Conservation (phyloP, 2,888 invertebrate species). For the Syrista parreyssii region DNA sequence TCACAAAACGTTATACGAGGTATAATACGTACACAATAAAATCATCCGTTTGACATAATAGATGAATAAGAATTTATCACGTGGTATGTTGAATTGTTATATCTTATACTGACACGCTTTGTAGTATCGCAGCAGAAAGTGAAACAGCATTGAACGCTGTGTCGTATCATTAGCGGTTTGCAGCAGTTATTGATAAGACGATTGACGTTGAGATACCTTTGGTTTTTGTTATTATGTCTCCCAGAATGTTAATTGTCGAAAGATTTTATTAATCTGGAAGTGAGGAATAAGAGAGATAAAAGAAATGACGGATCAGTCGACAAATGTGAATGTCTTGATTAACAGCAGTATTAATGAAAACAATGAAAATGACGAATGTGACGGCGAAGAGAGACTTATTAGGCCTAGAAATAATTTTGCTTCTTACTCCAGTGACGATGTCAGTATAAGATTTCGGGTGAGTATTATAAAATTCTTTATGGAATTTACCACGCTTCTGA, state of each 20-base stretch:
- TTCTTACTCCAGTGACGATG: conserved; percentile 51
- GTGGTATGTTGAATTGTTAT: neutral
- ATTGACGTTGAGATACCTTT: conserved; percentile 7
- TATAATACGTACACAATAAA: too few species aligned
- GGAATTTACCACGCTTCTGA: neutral
- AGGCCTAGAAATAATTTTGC: conserved; percentile 58
- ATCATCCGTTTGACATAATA: neutral
- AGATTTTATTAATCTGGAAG: neutral
- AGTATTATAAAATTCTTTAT: conserved; percentile 9
- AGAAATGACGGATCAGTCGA: conserved; percentile 34
- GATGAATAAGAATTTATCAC: neutral
- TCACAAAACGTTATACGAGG: too few species aligned
- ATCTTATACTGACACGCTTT: neutral
- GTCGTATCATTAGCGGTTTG: neutral
- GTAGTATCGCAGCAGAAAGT: neutral
- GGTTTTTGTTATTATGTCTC: neutral
- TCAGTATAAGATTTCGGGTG: conserved; percentile 55
- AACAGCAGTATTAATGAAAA: conserved; percentile 17
- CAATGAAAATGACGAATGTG: neutral
- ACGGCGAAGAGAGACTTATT: conserved; percentile 38
- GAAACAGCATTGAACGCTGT: neutral
- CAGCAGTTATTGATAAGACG: neutral
- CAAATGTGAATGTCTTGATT: conserved; percentile 35
- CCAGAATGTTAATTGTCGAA: neutral
- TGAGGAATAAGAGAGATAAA: neutral